A percentile compares a stretch with the other conserved stretches of the same genome.
phyloP scores from a whole-genome alignment of 2,888 invertebrate species.

The Teinopalpus imperialis region DNA sequence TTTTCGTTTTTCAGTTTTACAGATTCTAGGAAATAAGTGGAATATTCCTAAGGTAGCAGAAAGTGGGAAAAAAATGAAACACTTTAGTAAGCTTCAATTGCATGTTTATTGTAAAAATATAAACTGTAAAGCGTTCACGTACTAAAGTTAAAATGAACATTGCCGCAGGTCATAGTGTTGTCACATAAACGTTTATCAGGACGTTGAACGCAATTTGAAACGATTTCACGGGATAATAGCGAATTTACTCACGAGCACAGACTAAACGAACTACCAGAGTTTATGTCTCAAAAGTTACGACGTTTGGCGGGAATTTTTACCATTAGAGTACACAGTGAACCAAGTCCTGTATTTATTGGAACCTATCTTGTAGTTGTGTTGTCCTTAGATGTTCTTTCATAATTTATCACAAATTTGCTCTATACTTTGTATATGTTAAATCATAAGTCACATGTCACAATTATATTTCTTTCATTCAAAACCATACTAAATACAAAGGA shows the following conservation, averaged over 20 bases:
- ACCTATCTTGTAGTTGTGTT: constrained; percentile 13
- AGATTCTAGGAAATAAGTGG: too few species aligned
- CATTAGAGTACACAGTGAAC: constrained; percentile 15
- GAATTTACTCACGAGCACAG: constrained; percentile 34
- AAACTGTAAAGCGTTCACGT: constrained; percentile 2
- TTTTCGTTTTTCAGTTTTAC: too few species aligned
- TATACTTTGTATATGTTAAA: too few species aligned
- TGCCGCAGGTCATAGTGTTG: constrained; percentile 19
- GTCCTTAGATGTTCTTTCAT: constrained; percentile 4
- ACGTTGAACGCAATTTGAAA: constrained; percentile 38
- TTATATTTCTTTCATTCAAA: too few species aligned
- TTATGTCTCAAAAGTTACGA: constrained; percentile 29
- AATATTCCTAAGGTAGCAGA: too few species aligned
- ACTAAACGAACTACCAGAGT: constrained; percentile 30
- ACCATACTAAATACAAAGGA: too few species aligned
- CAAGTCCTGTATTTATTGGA: constrained; percentile 9
- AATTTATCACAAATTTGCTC: too few species aligned
- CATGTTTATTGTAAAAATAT: too few species aligned
- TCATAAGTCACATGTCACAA: too few species aligned
- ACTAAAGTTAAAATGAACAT: constrained; percentile 6
- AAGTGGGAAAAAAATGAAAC: too few species aligned
- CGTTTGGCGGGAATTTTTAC: constrained; percentile 20
- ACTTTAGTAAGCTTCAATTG: too few species aligned
- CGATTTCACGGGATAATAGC: constrained; percentile 37
- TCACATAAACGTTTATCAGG: constrained; percentile 40